phyloP scores from a whole-genome alignment of 1,140 invertebrate genomes.

The Sipha flava region DNA sequence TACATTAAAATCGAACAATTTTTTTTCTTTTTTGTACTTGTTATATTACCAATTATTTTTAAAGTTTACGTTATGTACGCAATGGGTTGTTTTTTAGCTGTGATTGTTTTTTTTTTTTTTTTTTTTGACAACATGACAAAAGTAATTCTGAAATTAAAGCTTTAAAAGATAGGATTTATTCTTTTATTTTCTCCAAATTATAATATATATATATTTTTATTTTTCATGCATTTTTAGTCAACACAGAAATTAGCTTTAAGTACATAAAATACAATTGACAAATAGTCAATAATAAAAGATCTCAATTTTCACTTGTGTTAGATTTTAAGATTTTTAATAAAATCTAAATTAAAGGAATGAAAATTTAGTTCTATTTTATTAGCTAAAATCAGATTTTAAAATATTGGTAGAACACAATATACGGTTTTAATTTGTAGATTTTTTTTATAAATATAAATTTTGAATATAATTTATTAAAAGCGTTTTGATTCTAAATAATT shows the following conservation, averaged over 20 bases:
- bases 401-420: constrained; percentile 6
- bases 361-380: constrained; percentile 18
- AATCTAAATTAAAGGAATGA: constrained; percentile 9
- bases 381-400: neutral
- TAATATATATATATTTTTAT: neutral
- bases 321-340: constrained; percentile 29
- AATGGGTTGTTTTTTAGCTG: constrained; percentile 30
- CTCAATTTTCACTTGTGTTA: constrained; percentile 29
- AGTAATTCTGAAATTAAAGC: neutral
- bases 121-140: constrained; percentile 23
- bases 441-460: constrained; percentile 13
- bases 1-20: constrained; percentile 31
- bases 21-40: constrained; percentile 28
- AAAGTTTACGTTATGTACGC: constrained; percentile 31
- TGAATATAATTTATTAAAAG: constrained; percentile 19
- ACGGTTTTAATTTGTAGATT: constrained; percentile 47
- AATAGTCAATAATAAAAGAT: constrained; percentile 28
- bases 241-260: constrained; percentile 12
- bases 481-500: constrained; percentile 32
- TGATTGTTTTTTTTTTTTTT: constrained; percentile 23
- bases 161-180: neutral
- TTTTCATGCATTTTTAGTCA: constrained; percentile 13
- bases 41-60: constrained; percentile 32
- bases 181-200: neutral
- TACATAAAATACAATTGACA: constrained; percentile 18